These are phyloP conservation scores for Myrmophylax atrothorax DNA, from an alignment of 2,113 vertebrate species.

Conservation along the genomic window DNA sequence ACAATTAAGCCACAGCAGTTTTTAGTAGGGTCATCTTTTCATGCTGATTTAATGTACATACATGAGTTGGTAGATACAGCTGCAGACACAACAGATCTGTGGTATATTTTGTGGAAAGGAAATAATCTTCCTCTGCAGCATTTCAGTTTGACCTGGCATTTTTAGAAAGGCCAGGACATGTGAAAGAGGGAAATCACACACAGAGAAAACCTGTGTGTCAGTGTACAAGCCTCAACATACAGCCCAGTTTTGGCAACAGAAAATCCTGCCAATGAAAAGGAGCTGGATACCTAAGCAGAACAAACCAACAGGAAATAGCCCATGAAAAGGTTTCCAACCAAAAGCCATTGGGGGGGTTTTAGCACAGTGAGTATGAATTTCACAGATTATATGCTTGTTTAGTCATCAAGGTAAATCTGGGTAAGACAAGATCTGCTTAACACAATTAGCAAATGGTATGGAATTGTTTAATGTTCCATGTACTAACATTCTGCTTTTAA, in stretches of 20 bases:
- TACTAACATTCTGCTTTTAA: background rate
- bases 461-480: background rate
- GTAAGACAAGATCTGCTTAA: background rate
- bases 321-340: background rate
- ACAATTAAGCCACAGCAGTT: background rate
- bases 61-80: background rate
- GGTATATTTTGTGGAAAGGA: background rate
- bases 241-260: background rate
- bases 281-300: background rate
- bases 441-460: background rate
- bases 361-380: background rate
- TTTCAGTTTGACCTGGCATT: background rate
- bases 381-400: background rate
- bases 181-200: background rate
- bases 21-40: background rate
- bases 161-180: background rate
- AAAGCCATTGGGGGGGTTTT: background rate
- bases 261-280: slow-evolving; percentile 18
- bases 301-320: slow-evolving; percentile 42
- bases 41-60: background rate
- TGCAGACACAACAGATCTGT: background rate
- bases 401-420: background rate
- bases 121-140: background rate
- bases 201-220: background rate
- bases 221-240: background rate